A percentile compares a stretch with the other conserved stretches of the same genome.
Conservation (phyloP, 2,797 vertebrate species). For the Mormyrops boulengeri region DNA sequence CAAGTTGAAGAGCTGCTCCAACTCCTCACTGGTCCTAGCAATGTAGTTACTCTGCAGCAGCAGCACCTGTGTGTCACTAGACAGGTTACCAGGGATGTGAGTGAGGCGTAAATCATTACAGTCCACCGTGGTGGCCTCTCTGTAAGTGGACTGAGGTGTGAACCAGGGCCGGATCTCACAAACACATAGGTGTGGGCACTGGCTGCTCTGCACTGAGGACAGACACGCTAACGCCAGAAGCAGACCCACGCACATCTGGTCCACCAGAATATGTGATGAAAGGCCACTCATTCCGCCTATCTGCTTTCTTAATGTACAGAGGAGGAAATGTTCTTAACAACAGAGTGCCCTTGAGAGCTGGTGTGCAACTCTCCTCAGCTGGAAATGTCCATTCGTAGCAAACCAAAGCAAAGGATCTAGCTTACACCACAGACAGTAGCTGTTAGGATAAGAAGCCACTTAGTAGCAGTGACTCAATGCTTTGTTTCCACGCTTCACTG, state of each 20-base stretch:
- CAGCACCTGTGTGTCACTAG: conserved; percentile 90
- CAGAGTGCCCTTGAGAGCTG: conserved; percentile 43
- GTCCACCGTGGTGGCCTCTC: conserved; percentile 92
- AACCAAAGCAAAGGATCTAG: conserved; percentile 20
- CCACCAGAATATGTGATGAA: conserved; percentile 34
- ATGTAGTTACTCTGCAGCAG: conserved; percentile 96
- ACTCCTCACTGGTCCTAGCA: conserved; percentile 77
- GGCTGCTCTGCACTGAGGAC: conserved; percentile 51
- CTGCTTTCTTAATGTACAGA: conserved; percentile 33
- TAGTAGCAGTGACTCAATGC: conserved; percentile 11
- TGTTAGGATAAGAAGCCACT: conserved; percentile 16
- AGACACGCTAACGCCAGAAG: conserved; percentile 53
- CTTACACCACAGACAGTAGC: conserved; percentile 24
- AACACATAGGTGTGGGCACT: conserved; percentile 81
- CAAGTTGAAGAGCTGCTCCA: conserved; percentile 88
- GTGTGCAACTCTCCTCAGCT: conserved; percentile 13
- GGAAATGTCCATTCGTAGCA: conserved; percentile 32
- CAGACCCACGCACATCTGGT: conserved; percentile 58
- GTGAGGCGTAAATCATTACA: conserved; percentile 92
- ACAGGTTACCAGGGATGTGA: conserved; percentile 85
- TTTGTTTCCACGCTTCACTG: conserved; percentile 17
- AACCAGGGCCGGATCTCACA: conserved; percentile 97
- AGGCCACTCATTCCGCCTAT: conserved; percentile 55
- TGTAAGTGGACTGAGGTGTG: conserved; percentile 93
- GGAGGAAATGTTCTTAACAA: conserved; percentile 39